Conservation (phyloP, 2,797 vertebrate species). For the Dipus sagitta region DNA sequence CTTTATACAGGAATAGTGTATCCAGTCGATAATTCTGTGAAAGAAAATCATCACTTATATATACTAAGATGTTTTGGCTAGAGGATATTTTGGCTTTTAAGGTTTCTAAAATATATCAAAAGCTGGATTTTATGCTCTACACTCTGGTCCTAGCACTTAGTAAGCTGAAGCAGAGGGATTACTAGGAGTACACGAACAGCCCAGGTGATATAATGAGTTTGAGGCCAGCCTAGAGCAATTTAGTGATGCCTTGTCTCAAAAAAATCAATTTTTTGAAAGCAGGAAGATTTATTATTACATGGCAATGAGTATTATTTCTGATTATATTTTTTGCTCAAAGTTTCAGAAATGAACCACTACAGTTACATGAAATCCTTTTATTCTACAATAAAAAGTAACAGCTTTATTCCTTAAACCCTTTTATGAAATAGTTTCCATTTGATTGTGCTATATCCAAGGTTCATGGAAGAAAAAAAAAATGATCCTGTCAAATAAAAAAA, state of each 20-base stretch:
- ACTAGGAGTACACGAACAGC: not conserved
- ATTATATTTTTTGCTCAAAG: slow-evolving; percentile 20
- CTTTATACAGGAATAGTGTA: slow-evolving; percentile 35
- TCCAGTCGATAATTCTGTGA: slow-evolving; percentile 77
- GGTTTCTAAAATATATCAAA: slow-evolving; percentile 14
- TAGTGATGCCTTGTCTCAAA: not conserved
- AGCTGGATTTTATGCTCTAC: too few species aligned
- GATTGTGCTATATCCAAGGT: not conserved
- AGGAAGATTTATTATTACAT: slow-evolving; percentile 8
- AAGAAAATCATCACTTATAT: slow-evolving; percentile 58
- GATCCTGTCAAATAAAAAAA: slow-evolving; percentile 51
- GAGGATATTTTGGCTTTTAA: slow-evolving; percentile 25
- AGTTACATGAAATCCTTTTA: slow-evolving; percentile 47
- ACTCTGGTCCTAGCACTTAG: not conserved
- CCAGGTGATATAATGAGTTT: not conserved
- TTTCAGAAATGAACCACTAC: not conserved
- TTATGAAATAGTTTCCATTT: slow-evolving; percentile 59
- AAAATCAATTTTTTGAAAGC: slow-evolving; percentile 9
- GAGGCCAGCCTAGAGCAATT: not conserved
- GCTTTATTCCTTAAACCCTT: slow-evolving; percentile 50
- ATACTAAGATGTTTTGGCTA: slow-evolving; percentile 50
- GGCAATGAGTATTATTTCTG: not conserved
- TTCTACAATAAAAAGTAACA: slow-evolving; percentile 35
- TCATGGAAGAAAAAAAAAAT: slow-evolving; percentile 29
- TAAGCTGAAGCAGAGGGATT: not conserved